Evolutionary conservation across 2,797 vertebrate genomes (phyloP), one percentile per base, ranked within the genome.

Genomic region (Brachyrhaphis roseni): DNA sequence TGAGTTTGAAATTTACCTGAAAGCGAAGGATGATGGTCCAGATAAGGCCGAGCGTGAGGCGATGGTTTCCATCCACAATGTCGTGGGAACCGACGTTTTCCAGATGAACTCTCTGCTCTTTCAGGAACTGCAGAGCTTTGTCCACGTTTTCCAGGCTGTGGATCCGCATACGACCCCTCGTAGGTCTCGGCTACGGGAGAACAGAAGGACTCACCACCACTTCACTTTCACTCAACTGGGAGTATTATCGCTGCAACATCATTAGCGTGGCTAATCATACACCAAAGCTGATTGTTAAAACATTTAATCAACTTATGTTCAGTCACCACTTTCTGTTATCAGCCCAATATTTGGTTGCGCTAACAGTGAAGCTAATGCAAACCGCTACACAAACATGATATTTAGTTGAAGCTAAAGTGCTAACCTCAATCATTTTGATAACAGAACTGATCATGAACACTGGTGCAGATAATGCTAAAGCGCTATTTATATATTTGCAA

Each of bases 11-110:
- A 11, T 74, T 77, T 87, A 97, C 98, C 97, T 99, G 98, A 89
- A 99, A 99, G 83, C 98, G 96, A 26, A 99, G 95, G 87, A 99
- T 98, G 91, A 99, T 97, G 87, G 98, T 99, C 98, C 98, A 99
- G 83, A 98, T 96, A 62, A 99, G 96, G 75, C 98, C 98, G 31
- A 98, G 92, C 0, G 97, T 98, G 66, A 99, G 96, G 12, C 98
- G 96, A 84, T 98, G 97, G 92, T 99, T 99, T 72, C 98, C 98
- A 0, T 99, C 98, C 57, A 99, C 97, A 2, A 99, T 99, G 94
- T 99, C 98, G 10, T 99, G 97, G 1, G 98, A 98, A 3, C 98
- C 98, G 20, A 99, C 97, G 15, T 99, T 99, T 93, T 99, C 98
- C 92, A 99, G 94, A 89, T 99, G 98, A 76, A 99, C 98, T 0